Percentiles rank a stretch among this genome's conserved stretches.
These are phyloP conservation scores for Daubentonia madagascariensis DNA, from an alignment of 2,113 vertebrate genomes.

Conservation along the genomic window DNA sequence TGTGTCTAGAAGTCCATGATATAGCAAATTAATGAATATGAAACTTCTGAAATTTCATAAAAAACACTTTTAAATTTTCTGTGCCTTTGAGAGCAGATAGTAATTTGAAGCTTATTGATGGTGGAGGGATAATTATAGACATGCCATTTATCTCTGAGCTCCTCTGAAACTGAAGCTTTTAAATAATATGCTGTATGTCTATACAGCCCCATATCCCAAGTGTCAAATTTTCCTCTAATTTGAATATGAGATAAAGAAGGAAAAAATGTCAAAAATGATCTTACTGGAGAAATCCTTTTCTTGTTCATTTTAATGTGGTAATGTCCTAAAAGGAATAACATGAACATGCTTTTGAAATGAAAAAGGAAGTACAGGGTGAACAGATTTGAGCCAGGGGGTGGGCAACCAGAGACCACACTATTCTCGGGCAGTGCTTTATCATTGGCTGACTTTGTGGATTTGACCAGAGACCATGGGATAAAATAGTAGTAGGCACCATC, in stretches of 20 bases:
- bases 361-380: background rate
- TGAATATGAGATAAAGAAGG: background rate
- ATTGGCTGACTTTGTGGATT: background rate
- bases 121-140: conserved; percentile 3
- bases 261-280: conserved; percentile 22
- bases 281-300: conserved; percentile 15
- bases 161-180: conserved; percentile 8
- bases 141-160: conserved; percentile 49
- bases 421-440: background rate
- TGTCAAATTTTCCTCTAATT: conserved; percentile 27
- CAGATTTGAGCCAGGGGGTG: background rate
- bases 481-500: background rate
- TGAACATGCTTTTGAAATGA: background rate
- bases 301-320: background rate
- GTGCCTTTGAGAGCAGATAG: conserved; percentile 1
- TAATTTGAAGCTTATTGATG: conserved; percentile 52
- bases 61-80: background rate
- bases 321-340: background rate
- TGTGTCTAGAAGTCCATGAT: background rate
- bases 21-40: conserved; percentile 17
- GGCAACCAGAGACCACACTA: background rate
- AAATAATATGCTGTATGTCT: background rate
- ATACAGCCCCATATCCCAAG: background rate
- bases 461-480: background rate
- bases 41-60: conserved; percentile 31